Evolutionary conservation across 2,797 vertebrate genomes (phyloP).

Genomic region (Molossus alvarezi): DNA sequence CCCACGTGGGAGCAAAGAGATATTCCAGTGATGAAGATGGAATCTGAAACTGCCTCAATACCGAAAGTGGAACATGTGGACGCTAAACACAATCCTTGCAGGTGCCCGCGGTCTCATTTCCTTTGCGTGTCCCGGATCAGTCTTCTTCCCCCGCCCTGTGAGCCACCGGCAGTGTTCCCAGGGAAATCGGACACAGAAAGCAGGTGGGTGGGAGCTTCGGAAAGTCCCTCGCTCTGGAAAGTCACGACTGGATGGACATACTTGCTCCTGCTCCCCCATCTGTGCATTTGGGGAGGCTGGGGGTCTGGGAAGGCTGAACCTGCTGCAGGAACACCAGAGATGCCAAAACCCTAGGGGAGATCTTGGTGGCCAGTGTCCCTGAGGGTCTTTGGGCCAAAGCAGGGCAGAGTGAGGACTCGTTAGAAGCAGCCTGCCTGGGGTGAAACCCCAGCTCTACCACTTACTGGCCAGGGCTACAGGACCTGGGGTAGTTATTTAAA

Average conservation of each 20-base stretch:
- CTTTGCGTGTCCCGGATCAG: not conserved
- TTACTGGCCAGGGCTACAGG: not conserved
- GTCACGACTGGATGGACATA: not conserved
- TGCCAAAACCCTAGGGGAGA: not conserved
- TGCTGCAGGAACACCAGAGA: not conserved
- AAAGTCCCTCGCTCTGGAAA: slow-evolving; percentile 34
- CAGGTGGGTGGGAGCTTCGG: not conserved
- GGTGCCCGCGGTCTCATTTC: not conserved
- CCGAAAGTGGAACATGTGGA: slow-evolving; percentile 14
- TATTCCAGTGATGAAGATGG: accelerated
- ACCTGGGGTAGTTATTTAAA: not conserved
- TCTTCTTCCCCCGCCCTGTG: slow-evolving; percentile 13
- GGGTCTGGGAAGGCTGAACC: not conserved
- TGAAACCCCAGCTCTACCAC: not conserved
- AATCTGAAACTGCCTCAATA: slow-evolving; percentile 19
- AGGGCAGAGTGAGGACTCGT: not conserved
- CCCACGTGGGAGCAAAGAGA: not conserved
- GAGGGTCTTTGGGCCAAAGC: not conserved
- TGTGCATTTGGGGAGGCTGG: not conserved
- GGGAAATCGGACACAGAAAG: slow-evolving; percentile 21
- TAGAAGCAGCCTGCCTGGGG: not conserved
- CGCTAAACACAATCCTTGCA: not conserved
- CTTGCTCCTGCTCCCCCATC: not conserved
- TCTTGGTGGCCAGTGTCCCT: not conserved
- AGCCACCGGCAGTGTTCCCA: not conserved